Evolutionary conservation across 2,113 vertebrate species (phyloP), one percentile per base, ranked within the genome.

Genomic region (Alligator sinensis): DNA sequence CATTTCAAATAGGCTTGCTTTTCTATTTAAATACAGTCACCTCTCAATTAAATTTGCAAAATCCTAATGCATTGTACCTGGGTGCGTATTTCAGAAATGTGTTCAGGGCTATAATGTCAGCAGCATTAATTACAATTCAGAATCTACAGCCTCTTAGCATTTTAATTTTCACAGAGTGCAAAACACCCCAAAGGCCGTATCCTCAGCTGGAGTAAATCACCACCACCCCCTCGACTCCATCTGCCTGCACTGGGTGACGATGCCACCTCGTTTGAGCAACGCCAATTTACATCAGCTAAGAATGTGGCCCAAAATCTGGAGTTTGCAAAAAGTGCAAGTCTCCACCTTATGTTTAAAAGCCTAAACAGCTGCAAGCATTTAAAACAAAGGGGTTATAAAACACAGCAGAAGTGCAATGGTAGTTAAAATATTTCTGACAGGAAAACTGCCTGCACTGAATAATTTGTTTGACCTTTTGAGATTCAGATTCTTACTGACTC

Each of bases 231-330:
- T 21, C 4, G 9, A 11, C 24, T 62, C 30, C 30, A 5, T 38
- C 77, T 62, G 59, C 59, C 22, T 25, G 75, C 27, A n/a, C 55
- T 58, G 75, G 59, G 76, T 78, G 57, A 21, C 30, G 64, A 47
- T 74, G 22, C 47, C 34, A 74, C 3, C 0, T 38, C 1, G 1
- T 15, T 6, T 6, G 28, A 22, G 28, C 11, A 3, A 27, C 0
- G 1, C 24, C 0, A 1, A 22, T 38, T 68, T 8, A 17, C 0
- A 1, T 8, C 22, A 18, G 17, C 24, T 13, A 0, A 55, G 22
- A 24, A 8, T 0, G 0, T 8, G 18, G 27, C 63, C 75, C 30
- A 17, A 28, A 30, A 2, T 47, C 55, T 3, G 0, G 12, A 9
- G 55, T 5, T 0, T 3, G 25, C 19, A 30, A 4, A 21, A 5